Evolutionary conservation across 37 sponge, comb jelly and placozoan genomes (phyloP).

Genomic region (Beroe forskalii): DNA sequence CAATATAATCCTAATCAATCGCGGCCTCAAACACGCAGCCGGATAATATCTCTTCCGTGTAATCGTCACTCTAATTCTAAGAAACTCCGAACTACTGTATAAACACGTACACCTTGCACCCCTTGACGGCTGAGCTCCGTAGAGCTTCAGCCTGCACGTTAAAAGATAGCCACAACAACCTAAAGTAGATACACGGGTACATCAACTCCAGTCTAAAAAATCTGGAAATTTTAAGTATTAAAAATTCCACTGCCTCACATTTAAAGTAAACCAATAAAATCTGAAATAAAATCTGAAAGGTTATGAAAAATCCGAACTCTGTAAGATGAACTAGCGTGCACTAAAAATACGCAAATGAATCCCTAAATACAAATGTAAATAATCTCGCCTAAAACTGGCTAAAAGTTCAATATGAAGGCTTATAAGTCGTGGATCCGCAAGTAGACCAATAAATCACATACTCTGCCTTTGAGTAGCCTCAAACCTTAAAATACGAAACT

Average conservation of each 20-base stretch:
- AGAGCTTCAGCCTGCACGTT: not conserved
- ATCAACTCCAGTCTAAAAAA: not conserved
- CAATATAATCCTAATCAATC: not conserved
- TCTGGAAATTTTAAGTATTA: not conserved
- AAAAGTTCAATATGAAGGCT: not conserved
- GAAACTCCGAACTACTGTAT: not conserved
- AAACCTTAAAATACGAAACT: not conserved
- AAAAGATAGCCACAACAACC: not conserved
- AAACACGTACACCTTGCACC: not conserved
- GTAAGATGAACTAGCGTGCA: not conserved
- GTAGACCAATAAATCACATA: not conserved
- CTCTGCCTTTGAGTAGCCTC: not conserved
- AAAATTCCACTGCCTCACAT: not conserved
- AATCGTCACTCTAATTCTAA: not conserved
- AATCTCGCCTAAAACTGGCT: not conserved
- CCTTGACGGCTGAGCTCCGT: not conserved
- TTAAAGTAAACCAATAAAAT: not conserved
- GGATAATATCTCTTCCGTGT: not conserved
- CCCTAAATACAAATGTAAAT: not conserved
- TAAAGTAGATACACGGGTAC: not conserved
- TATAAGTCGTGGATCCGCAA: not conserved
- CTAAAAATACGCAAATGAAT: not conserved
- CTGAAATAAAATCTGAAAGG: not conserved
- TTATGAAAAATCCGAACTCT: not conserved
- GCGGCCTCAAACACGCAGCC: not conserved